phyloP scores from a whole-genome alignment of 2,113 vertebrate genomes.

The Myrmophylax atrothorax region DNA sequence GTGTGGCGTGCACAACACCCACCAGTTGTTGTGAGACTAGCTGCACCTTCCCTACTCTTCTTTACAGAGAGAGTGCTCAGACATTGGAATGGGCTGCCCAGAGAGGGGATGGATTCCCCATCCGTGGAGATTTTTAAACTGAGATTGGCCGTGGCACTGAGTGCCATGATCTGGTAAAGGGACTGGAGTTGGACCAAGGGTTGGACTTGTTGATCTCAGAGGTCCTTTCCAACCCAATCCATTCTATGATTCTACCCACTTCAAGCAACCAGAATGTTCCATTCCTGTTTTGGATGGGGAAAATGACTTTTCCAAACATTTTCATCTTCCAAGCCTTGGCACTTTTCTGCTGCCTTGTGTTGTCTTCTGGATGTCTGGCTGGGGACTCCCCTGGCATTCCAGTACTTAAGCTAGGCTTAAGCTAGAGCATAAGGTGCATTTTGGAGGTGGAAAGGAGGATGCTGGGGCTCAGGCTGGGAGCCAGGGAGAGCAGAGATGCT shows the following conservation, averaged over 20 bases:
- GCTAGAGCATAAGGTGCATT: background rate
- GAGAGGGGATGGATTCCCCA: too few relatives aligned
- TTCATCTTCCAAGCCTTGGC: background rate
- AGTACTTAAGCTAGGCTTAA: background rate
- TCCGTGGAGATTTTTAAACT: too few relatives aligned
- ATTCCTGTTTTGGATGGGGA: background rate
- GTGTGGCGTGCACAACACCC: too few relatives aligned
- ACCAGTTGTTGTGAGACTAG: fast-evolving
- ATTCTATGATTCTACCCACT: too few relatives aligned
- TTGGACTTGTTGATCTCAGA: too few relatives aligned
- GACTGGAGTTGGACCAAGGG: too few relatives aligned
- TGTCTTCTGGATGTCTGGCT: background rate
- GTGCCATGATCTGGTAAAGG: too few relatives aligned
- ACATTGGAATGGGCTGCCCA: too few relatives aligned
- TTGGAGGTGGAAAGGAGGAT: background rate
- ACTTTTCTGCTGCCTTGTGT: background rate
- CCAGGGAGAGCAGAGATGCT: background rate
- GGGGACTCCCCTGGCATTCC: background rate
- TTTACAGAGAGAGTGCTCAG: too few relatives aligned
- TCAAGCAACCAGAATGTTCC: background rate
- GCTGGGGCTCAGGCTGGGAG: background rate
- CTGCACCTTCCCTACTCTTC: background rate
- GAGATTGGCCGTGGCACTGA: too few relatives aligned
- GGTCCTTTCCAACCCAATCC: too few relatives aligned
- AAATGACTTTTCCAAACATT: background rate